phyloP scores from a whole-genome alignment of 2,888 invertebrate genomes.

The Erynnis tages region DNA sequence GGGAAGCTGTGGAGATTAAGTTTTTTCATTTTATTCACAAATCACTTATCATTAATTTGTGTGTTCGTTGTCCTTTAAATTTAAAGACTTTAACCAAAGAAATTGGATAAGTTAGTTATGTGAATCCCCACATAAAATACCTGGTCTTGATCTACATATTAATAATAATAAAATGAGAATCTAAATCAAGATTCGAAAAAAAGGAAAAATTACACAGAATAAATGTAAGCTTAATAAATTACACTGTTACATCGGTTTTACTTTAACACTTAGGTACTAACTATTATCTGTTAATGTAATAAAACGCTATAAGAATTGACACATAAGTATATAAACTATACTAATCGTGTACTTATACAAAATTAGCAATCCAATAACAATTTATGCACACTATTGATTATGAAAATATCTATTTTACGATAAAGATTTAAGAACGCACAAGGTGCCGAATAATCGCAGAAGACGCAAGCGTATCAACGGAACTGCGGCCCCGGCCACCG shows the following conservation, averaged over 20 bases:
- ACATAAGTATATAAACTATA: conserved; percentile 83
- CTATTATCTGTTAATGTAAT: conserved; percentile 79
- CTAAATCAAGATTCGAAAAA: not conserved
- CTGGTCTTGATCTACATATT: not conserved
- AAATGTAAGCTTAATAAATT: conserved; percentile 62
- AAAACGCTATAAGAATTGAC: conserved; percentile 82
- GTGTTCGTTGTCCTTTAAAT: conserved; percentile 70
- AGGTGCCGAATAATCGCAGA: conserved; percentile 33
- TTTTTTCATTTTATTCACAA: conserved; percentile 13
- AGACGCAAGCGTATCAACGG: conserved; percentile 26
- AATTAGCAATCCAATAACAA: conserved; percentile 79
- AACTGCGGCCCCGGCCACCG: conserved; percentile 27
- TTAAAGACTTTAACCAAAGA: conserved; percentile 46
- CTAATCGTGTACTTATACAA: conserved; percentile 81
- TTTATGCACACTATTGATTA: conserved; percentile 78
- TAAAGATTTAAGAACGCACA: conserved; percentile 54
- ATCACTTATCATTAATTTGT: conserved; percentile 51
- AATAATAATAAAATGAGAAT: not conserved
- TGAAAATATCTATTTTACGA: conserved; percentile 74
- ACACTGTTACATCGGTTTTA: conserved; percentile 66
- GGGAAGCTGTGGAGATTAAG: conserved; percentile 1
- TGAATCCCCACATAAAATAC: conserved; percentile 4
- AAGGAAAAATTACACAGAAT: not conserved
- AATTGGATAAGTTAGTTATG: not conserved
- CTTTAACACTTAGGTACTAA: conserved; percentile 80